A percentile compares a stretch with the other conserved stretches of the same genome.
These are phyloP conservation scores for Lophotis ruficrista DNA, from an alignment of 2,113 vertebrate genomes.

Conservation along the genomic window DNA sequence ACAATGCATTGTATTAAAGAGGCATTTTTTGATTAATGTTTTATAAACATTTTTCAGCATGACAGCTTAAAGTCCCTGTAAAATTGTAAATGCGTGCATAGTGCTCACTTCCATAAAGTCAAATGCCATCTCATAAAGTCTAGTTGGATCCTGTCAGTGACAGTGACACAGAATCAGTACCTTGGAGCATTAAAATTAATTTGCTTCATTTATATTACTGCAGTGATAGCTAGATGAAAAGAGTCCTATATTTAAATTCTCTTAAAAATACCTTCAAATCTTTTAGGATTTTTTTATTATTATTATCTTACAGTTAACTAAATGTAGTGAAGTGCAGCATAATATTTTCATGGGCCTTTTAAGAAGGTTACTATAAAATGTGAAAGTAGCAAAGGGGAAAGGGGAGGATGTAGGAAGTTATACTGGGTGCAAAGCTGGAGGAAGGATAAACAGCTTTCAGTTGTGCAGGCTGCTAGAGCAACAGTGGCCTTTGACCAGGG, in stretches of 20 bases:
- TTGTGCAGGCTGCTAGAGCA: not conserved
- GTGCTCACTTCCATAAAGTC: slow-evolving; percentile 88
- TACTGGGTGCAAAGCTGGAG: not conserved
- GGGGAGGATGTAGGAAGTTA: not conserved
- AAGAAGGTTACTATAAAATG: not conserved
- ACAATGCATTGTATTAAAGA: slow-evolving; percentile 94
- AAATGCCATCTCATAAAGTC: slow-evolving; percentile 86
- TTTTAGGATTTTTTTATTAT: slow-evolving; percentile 63
- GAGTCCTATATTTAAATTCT: slow-evolving; percentile 82
- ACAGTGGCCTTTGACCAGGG: not conserved
- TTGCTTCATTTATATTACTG: slow-evolving; percentile 85
- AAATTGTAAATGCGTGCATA: slow-evolving; percentile 83
- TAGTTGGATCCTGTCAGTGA: slow-evolving; percentile 80
- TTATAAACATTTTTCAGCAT: slow-evolving; percentile 93
- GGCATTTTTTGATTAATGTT: slow-evolving; percentile 99
- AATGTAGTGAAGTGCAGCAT: slow-evolving; percentile 38
- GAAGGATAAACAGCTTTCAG: not conserved
- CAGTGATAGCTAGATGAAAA: slow-evolving; percentile 83
- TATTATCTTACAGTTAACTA: slow-evolving; percentile 61
- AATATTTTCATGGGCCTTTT: slow-evolving; percentile 29
- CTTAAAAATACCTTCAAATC: slow-evolving; percentile 71
- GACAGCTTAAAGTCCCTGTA: slow-evolving; percentile 84
- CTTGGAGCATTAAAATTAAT: slow-evolving; percentile 96
- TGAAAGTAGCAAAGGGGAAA: not conserved
- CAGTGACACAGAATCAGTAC: slow-evolving; percentile 81